Evolutionary conservation across 35 echinoderm and acorn worm genomes (phyloP).

Genomic region (Ophiothrix spiculata): DNA sequence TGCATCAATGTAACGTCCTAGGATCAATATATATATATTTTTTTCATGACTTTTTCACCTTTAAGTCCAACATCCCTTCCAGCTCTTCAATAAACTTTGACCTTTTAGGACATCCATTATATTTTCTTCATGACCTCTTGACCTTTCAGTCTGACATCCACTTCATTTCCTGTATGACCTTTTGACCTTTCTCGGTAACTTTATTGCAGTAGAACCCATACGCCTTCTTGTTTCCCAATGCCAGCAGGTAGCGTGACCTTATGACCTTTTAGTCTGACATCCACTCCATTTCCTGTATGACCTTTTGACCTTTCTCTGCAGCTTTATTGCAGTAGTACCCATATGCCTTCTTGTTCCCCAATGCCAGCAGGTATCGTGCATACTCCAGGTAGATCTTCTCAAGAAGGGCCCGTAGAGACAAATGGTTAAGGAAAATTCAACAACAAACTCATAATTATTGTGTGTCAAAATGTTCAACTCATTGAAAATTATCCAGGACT

Average conservation of each 20-base stretch:
- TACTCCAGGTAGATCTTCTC: conserved; percentile 91
- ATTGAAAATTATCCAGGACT: too few relatives aligned
- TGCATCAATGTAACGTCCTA: too few relatives aligned
- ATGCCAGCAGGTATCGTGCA: conserved; percentile 59
- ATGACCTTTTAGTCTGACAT: conserved; percentile 51
- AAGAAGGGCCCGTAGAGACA: conserved; percentile 56
- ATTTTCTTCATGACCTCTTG: too few relatives aligned
- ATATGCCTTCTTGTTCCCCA: conserved; percentile 89
- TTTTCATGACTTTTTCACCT: too few relatives aligned
- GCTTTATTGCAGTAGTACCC: conserved; percentile 91
- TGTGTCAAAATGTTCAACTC: too few relatives aligned
- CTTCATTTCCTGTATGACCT: conserved; percentile 75
- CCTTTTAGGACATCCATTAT: too few relatives aligned
- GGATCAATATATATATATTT: too few relatives aligned
- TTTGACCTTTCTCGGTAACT: conserved; percentile 74
- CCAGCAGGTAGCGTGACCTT: conserved; percentile 61
- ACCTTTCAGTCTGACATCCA: conserved; percentile 64
- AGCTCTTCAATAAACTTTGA: too few relatives aligned
- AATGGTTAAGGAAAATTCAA: conserved; percentile 33
- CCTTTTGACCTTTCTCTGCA: conserved; percentile 75
- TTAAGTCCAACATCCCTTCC: too few relatives aligned
- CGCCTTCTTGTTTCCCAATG: conserved; percentile 83
- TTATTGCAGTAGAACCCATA: conserved; percentile 91
- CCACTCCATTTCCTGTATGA: conserved; percentile 85
- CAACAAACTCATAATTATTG: too few relatives aligned